Evolutionary conservation across 2,113 vertebrate genomes (phyloP).

Genomic region (Neogale vison): DNA sequence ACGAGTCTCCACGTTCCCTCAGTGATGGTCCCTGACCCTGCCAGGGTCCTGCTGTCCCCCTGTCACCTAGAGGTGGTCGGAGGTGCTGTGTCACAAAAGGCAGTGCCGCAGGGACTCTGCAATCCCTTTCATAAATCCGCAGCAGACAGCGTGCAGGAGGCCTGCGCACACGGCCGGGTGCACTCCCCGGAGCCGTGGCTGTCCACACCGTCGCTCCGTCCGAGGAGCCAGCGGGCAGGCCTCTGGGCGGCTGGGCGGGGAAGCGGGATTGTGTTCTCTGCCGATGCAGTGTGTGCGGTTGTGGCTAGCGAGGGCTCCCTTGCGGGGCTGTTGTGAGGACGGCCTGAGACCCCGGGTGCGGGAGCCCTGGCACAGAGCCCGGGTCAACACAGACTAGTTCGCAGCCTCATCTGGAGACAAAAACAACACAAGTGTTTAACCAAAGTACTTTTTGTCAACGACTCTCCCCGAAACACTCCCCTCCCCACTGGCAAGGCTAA

Average conservation of each 20-base stretch:
- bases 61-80: not conserved
- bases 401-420: not conserved
- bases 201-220: not conserved
- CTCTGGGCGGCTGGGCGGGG: not conserved
- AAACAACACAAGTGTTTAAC: not conserved
- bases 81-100: not conserved
- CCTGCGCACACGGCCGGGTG: accelerated
- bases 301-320: not conserved
- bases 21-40: not conserved
- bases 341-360: not conserved
- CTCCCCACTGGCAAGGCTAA: not conserved
- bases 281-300: not conserved
- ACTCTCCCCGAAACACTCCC: not conserved
- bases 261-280: not conserved
- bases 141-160: not conserved
- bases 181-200: not conserved
- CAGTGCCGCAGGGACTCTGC: not conserved
- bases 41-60: not conserved
- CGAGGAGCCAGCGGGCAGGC: not conserved
- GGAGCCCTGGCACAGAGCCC: not conserved
- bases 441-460: not conserved
- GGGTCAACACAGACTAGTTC: not conserved
- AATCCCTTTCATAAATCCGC: not conserved
- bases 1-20: not conserved
- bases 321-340: not conserved